phyloP scores from a whole-genome alignment of 2,113 vertebrate genomes.

The Apteryx mantelli region DNA sequence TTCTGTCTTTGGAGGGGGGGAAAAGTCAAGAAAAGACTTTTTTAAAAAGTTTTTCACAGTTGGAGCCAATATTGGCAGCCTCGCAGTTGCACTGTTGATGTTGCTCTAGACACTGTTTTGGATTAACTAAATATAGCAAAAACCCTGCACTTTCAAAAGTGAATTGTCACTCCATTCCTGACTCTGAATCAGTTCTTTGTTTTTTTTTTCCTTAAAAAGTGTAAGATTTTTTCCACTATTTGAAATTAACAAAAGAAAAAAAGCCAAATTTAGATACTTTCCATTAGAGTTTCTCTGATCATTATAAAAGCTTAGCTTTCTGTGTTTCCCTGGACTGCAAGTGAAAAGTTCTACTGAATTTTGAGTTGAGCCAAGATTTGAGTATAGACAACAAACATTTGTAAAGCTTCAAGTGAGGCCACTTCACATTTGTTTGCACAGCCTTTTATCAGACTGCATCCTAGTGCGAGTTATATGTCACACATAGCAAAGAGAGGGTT shows the following conservation, averaged over 20 bases:
- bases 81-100: neutral
- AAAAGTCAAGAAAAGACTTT: neutral
- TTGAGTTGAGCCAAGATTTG: neutral
- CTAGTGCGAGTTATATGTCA: neutral
- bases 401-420: neutral
- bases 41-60: neutral
- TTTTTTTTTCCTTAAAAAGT: neutral
- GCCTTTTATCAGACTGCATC: neutral
- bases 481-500: neutral
- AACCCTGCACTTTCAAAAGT: neutral
- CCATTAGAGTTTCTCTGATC: neutral
- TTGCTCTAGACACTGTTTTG: neutral
- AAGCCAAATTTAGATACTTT: neutral
- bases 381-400: neutral
- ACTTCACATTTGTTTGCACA: neutral
- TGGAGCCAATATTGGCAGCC: neutral
- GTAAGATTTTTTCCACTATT: neutral
- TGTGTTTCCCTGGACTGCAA: neutral
- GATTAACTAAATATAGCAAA: slow-evolving; percentile 23
- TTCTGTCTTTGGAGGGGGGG: neutral
- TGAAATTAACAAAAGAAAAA: neutral
- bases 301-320: neutral
- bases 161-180: slow-evolving; percentile 4
- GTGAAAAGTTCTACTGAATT: neutral
- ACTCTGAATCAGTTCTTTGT: neutral